Conservation (phyloP, 2,888 invertebrate species). For the Sepiola atlantica region DNA sequence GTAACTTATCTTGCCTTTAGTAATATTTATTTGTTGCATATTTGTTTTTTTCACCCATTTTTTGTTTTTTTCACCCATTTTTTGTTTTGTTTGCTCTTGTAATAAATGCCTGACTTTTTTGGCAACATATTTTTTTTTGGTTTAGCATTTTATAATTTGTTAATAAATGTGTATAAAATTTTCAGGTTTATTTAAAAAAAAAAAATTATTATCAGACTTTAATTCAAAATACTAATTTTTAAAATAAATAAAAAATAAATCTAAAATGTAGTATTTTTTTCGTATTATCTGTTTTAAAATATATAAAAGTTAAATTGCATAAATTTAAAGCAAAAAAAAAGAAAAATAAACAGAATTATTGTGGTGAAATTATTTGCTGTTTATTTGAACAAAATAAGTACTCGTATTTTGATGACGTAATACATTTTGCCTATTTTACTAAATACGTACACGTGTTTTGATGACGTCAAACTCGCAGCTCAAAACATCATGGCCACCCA, state of each 20-base stretch:
- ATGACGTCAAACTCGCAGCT: constrained; percentile 47
- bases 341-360: not conserved
- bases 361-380: not conserved
- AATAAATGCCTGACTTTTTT: too few relatives aligned
- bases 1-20: too few relatives aligned
- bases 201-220: not conserved
- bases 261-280: not conserved
- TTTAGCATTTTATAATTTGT: too few relatives aligned
- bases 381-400: constrained; percentile 36
- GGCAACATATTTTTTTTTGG: too few relatives aligned
- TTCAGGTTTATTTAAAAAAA: too few relatives aligned
- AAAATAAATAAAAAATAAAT: not conserved
- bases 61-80: too few relatives aligned
- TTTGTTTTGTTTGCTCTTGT: too few relatives aligned
- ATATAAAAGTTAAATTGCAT: not conserved
- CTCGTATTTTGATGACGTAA: constrained; percentile 40
- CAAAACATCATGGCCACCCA: constrained; percentile 48
- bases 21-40: too few relatives aligned
- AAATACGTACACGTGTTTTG: constrained; percentile 45
- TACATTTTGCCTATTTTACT: constrained; percentile 23
- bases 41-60: too few relatives aligned
- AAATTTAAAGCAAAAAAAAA: not conserved
- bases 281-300: not conserved
- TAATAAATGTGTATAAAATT: too few relatives aligned
- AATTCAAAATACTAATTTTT: not conserved